Evolutionary conservation across 2,888 invertebrate genomes (phyloP).

Genomic region (Eupeodes luniger): DNA sequence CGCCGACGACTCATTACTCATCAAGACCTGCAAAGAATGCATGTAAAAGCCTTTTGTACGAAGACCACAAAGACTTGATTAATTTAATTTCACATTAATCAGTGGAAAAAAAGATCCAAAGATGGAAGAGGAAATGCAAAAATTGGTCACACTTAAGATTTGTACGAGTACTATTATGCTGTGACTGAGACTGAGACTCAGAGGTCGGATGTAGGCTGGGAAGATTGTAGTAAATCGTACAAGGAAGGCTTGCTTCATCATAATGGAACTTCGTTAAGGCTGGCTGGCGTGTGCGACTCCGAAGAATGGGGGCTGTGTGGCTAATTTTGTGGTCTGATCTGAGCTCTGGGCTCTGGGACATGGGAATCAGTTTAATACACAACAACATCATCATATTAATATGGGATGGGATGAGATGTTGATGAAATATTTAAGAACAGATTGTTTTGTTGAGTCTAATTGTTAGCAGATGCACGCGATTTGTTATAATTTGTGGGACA

Average conservation of each 20-base stretch:
- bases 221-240: background rate
- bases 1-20: conserved; percentile 63
- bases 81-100: conserved; percentile 73
- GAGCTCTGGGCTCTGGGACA: background rate
- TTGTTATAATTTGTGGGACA: conserved; percentile 57
- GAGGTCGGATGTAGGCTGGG: conserved; percentile 46
- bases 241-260: background rate
- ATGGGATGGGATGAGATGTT: conserved; percentile 36
- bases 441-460: conserved; percentile 54
- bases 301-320: conserved; percentile 38
- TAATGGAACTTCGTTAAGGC: conserved; percentile 64
- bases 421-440: conserved; percentile 56
- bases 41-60: conserved; percentile 62
- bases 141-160: conserved; percentile 71
- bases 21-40: conserved; percentile 55
- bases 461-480: conserved; percentile 67
- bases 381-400: background rate
- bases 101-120: conserved; percentile 9
- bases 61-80: conserved; percentile 69
- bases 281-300: conserved; percentile 14
- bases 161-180: background rate
- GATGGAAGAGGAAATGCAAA: conserved; percentile 47
- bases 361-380: conserved; percentile 24
- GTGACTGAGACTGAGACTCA: background rate
- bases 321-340: conserved; percentile 56